phyloP scores from a whole-genome alignment of 2,888 invertebrate species.

The Ommatoiulus sabulosus region DNA sequence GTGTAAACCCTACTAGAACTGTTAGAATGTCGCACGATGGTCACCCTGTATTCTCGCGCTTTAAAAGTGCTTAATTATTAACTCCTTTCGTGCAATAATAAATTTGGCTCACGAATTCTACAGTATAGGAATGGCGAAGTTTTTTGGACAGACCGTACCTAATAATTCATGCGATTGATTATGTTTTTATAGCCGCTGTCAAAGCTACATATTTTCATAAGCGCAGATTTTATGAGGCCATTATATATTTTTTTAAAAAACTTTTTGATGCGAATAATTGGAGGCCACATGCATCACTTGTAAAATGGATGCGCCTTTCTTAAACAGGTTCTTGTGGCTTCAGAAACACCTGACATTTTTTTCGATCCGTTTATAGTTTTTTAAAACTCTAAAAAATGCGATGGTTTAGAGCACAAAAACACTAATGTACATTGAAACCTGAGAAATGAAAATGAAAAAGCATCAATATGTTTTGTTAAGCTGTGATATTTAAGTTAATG shows the following conservation, averaged over 20 bases:
- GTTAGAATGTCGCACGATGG: neutral
- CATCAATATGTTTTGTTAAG: no score
- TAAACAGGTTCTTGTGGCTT: constrained; percentile 22
- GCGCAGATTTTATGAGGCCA: constrained; percentile 21
- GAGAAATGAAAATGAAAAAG: no score
- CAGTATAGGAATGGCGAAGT: neutral
- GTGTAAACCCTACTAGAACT: neutral
- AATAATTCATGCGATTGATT: constrained; percentile 20
- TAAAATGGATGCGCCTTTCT: neutral
- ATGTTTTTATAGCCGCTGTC: constrained; percentile 6
- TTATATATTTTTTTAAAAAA: neutral
- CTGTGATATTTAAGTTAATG: no score
- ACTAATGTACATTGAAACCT: no score
- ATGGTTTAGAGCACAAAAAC: no score
- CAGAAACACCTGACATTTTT: neutral
- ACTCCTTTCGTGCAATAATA: neutral
- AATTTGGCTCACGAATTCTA: neutral
- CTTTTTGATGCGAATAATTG: constrained; percentile 11
- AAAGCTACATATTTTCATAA: constrained; percentile 22
- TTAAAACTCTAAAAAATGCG: neutral
- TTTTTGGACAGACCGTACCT: neutral
- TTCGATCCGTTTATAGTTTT: neutral
- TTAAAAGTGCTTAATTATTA: constrained; percentile 21
- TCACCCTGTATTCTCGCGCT: neutral
- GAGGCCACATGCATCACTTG: neutral